Evolutionary conservation across 2,888 invertebrate genomes (phyloP).

Genomic region (Drosophila nr. fundita): DNA sequence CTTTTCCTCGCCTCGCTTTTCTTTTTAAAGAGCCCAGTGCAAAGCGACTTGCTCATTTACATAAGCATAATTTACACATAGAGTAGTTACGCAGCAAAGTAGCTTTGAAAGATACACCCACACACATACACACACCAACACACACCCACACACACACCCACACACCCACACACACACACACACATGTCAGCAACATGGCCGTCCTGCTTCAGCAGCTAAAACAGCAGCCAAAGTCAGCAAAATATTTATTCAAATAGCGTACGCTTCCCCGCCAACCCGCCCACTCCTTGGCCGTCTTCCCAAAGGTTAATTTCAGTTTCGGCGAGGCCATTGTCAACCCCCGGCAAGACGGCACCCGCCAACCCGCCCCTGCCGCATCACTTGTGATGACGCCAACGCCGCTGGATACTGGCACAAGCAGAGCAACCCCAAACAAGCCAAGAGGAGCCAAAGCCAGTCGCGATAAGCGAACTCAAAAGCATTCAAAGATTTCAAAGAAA

Average conservation of each 20-base stretch:
- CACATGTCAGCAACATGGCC: slow-evolving; percentile 26
- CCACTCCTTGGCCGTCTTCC: slow-evolving; percentile 48
- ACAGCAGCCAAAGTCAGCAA: slow-evolving; percentile 76
- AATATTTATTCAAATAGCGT: slow-evolving; percentile 84
- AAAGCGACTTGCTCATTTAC: slow-evolving; percentile 74
- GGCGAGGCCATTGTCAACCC: slow-evolving; percentile 50
- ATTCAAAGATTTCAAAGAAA: slow-evolving; percentile 71
- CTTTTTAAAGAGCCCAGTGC: slow-evolving; percentile 43
- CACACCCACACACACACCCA: slow-evolving; percentile 23
- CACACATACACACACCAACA: slow-evolving; percentile 26
- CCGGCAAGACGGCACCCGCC: slow-evolving; percentile 4
- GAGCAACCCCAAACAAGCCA: slow-evolving; percentile 61
- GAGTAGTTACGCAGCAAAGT: slow-evolving; percentile 71
- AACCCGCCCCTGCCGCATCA: slow-evolving; percentile 2
- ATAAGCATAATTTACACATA: slow-evolving; percentile 82
- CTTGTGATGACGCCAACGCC: slow-evolving; percentile 48
- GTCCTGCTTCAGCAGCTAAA: slow-evolving; percentile 30
- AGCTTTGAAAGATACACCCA: slow-evolving; percentile 39
- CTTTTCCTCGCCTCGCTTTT: slow-evolving; percentile 3
- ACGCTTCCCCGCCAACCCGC: slow-evolving; percentile 25
- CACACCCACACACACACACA: slow-evolving; percentile 18
- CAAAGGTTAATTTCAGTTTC: slow-evolving; percentile 82
- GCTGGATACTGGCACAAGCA: slow-evolving; percentile 37
- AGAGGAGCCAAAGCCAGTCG: slow-evolving; percentile 31
- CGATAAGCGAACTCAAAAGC: slow-evolving; percentile 77